Base-by-base conservation (phyloP, 2,888 invertebrate species). In the Meta bourneti region DNA sequence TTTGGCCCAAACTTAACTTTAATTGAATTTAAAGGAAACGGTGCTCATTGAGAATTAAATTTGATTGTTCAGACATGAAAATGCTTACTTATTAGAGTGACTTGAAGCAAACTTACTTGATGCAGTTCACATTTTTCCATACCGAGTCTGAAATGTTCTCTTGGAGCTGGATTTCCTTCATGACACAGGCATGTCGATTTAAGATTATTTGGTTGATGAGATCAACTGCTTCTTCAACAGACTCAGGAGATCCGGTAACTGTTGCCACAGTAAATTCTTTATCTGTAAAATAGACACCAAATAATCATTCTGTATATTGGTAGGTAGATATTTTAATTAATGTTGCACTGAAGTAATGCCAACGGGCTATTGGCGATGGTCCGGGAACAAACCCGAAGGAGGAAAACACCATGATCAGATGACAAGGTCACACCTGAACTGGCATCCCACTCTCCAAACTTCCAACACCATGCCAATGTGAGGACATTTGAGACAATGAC, bases 181-280 rank as follows among this genome's bases (percentile, higher is more conserved):
- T 81, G 7, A 86, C 75, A 71, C 20, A 54, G 6, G 81, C 81
- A 77, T 81, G 86, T 5, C 86, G 90, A 20, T 75, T 81, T 4
- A 70, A 75, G 6, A 90, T 13, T 13, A 90, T 90, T 11, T 75
- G 54, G 81, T 90, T 90, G 7, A 91, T 91, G 16, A 86, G 52
- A 52, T 54, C 71, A 19, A 69, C 78, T 16, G 91, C 91, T 69
- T 86, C 91, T 82, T 91, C 91, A 4, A 87, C 91, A 52, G 75
- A 54, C 6, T 91, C 91, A 13, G 81, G 75, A 13, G 61, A 61
- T 6, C 91, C 91, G 48, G n/a, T 69, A n/a, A 91, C 49, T 11
- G 72, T 81, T 6, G 82, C 91, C 7, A 83, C 16, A 11, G 86
- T 82, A 49, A 61, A 82, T 48, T 86, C 91, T 13, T 74, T 52